Evolutionary conservation across 2,113 vertebrate species (phyloP), one percentile per base, ranked within the genome.

Genomic region (Platanista minor): DNA sequence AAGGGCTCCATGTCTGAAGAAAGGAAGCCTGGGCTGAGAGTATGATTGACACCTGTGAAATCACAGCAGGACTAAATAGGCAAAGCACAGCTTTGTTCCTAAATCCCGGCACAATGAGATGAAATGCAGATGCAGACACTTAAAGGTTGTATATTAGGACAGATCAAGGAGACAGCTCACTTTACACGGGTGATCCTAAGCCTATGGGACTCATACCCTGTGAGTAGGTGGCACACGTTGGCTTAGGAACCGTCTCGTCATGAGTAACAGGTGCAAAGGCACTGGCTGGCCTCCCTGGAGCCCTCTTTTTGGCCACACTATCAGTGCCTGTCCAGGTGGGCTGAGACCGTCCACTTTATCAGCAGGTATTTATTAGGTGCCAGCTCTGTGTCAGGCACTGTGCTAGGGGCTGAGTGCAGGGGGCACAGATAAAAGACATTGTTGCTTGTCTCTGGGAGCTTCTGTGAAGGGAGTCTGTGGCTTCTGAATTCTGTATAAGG

Each of bases 161-260:
- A 62, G 8, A 29, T 11, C 54, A 62, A 88, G 49, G 82, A 54
- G 94, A n/a, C 31, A 6, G 31, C 33, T 89, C 31, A 0, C 59
- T 36, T 18, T 21, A 20, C 67, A 15, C 0, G 0, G 57, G 64
- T 41, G 18, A 1, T 10, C 7, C 2, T 31, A 64, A 49, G 29
- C 97, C 92, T 72, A 0, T n/a, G 94, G 87, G 97, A 95, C 91
- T 74, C 36, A 33, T 97, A 88, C 52, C 36, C 15, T 5, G n/a
- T 12, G 49, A 83, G 71, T 6, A 13, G 61, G 66, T 86, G 49
- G 75, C 39, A 52, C 31, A 36, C 23, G 2, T 74, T 59, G 85
- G 78, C 96, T 82, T 83, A 82, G 95, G 93, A 69, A 84, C 86
- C 0, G 2, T 25, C 72, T 91, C 13, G 0, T 89, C 14, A 3